phyloP scores from a whole-genome alignment of 2,797 vertebrate species.

The Lateolabrax maculatus region DNA sequence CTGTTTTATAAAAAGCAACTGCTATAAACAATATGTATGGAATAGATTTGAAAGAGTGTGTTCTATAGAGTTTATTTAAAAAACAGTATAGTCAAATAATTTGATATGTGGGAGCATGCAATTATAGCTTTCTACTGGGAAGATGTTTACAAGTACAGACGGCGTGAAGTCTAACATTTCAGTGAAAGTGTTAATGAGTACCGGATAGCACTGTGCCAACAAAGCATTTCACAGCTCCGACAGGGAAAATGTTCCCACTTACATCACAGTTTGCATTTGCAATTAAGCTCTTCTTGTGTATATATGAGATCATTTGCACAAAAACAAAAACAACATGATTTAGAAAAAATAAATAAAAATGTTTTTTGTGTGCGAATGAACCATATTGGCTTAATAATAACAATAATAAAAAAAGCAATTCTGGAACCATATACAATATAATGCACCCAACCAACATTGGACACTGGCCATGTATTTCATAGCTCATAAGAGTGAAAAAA shows the following conservation, averaged over 20 bases:
- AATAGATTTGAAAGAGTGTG: not conserved
- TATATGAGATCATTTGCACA: not conserved
- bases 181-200: constrained; percentile 59
- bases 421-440: not conserved
- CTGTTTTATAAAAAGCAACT: not conserved
- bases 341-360: too few relatives aligned
- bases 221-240: constrained; percentile 46
- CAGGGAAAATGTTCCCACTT: constrained; percentile 24
- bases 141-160: constrained; percentile 58
- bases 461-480: not conserved
- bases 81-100: not conserved
- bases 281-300: not conserved
- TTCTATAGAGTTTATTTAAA: constrained; percentile 1
- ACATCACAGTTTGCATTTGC: constrained; percentile 16
- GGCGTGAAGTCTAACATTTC: constrained; percentile 56
- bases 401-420: too few relatives aligned
- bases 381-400: too few relatives aligned
- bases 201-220: constrained; percentile 27
- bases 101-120: constrained; percentile 23
- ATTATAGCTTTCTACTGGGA: constrained; percentile 37
- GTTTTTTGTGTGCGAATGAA: too few relatives aligned
- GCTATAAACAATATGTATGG: not conserved
- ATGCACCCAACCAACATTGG: not conserved
- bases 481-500: not conserved
- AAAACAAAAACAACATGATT: not conserved